Conservation (phyloP, 1,140 invertebrate genomes). For the Phenacoccus solenopsis region DNA sequence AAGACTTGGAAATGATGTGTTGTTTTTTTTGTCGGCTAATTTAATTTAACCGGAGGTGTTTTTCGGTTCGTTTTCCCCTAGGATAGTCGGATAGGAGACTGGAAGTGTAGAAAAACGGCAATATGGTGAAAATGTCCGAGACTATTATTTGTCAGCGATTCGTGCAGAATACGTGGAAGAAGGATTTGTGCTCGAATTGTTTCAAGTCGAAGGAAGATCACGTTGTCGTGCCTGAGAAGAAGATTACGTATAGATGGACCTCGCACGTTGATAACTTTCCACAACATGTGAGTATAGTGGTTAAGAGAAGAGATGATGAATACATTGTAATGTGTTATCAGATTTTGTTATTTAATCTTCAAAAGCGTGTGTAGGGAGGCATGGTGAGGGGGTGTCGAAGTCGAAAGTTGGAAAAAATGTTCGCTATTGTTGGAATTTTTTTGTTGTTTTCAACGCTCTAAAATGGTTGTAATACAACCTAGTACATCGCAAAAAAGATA, state of each 20-base stretch:
- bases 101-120: not conserved
- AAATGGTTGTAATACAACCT: too few species aligned
- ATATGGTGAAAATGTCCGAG: slow-evolving; percentile 3
- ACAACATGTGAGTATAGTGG: slow-evolving; percentile 30
- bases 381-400: too few species aligned
- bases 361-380: too few species aligned
- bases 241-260: slow-evolving; percentile 11
- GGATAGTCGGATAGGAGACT: too few species aligned
- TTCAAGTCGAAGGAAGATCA: slow-evolving; percentile 81
- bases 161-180: slow-evolving; percentile 90
- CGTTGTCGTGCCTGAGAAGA: slow-evolving; percentile 29
- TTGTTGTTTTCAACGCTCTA: too few species aligned
- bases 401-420: too few species aligned
- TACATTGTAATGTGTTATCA: too few species aligned
- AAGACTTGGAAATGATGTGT: too few species aligned
- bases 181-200: slow-evolving; percentile 87
- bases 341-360: too few species aligned
- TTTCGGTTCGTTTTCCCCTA: not conserved
- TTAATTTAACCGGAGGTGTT: not conserved
- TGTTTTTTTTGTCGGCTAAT: not conserved
- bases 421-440: too few species aligned
- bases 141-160: slow-evolving; percentile 59
- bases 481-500: too few species aligned
- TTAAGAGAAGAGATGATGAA: too few species aligned
- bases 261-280: slow-evolving; percentile 27